phyloP scores from a whole-genome alignment of 64 coral and sea anemone species.

The Montipora sp. region DNA sequence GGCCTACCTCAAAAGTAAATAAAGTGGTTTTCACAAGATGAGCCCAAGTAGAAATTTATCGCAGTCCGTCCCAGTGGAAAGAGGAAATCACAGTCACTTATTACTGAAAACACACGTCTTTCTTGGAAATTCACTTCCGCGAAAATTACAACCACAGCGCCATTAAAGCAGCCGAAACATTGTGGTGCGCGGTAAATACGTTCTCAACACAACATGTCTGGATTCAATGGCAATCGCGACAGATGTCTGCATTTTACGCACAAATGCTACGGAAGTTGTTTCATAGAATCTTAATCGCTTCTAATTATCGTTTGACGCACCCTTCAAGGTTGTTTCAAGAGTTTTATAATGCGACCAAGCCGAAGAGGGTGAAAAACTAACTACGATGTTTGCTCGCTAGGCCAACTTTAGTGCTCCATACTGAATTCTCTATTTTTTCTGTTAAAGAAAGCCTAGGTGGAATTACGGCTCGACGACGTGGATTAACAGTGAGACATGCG shows the following conservation, averaged over 20 bases:
- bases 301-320: too few species aligned
- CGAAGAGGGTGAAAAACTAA: slow-evolving; percentile 37
- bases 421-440: too few species aligned
- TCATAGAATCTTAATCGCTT: too few species aligned
- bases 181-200: not conserved
- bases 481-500: too few species aligned
- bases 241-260: not conserved
- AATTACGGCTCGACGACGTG: too few species aligned
- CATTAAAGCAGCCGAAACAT: not conserved
- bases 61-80: not conserved
- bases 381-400: not conserved
- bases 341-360: slow-evolving; percentile 18
- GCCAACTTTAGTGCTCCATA: too few species aligned
- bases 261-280: not conserved
- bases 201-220: not conserved
- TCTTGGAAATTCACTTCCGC: not conserved
- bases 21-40: not conserved
- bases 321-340: too few species aligned
- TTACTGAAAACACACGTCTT: not conserved
- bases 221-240: not conserved
- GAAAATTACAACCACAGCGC: not conserved
- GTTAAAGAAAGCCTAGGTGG: too few species aligned
- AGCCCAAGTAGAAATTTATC: not conserved
- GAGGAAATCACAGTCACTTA: not conserved
- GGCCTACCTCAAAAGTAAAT: not conserved